Evolutionary conservation across 2,888 invertebrate genomes (phyloP), one percentile per base, ranked within the genome.

Genomic region (Conus canariensis): DNA sequence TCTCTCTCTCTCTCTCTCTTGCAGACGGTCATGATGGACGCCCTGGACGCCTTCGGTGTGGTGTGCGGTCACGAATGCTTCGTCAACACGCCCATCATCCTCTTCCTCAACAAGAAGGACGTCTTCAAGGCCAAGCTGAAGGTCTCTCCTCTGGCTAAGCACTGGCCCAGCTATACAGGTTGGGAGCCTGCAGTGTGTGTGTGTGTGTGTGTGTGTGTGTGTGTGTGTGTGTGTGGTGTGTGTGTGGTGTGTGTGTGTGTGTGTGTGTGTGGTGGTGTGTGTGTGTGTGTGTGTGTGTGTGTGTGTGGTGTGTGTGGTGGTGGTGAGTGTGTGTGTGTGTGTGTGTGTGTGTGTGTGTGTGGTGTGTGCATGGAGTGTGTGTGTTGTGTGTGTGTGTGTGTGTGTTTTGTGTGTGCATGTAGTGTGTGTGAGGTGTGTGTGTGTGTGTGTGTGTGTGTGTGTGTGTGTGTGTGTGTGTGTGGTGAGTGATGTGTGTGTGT

Each of bases 51-150:
- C 6, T 88, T 91, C 87, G 45, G 83, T 3, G 77, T 88, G n/a
- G 88, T 91, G 22, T 86, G 83, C 25, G 19, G 45, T 12, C 90
- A 90, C 59, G 67, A 67, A 1, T 88, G 90, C 12, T 91, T 91
- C 64, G 25, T n/a, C n/a, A n/a, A 16, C 19, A 80, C 90, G 7
- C 91, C 91, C 0, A 67, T 91, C 22, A 82, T 91, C 19, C 88
- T 91, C 14, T 91, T 91, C 83, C 91, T 91, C 74, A 91, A 91
- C 90, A 90, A 90, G 83, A 89, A 82, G 59, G 91, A 91, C 82
- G 74, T 89, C 60, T 91, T 91, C 77, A 88, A 86, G 60, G 87
- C 77, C 83, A 90, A 91, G 56, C 89, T 90, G 22, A 90, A 90
- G 77, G 90, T 89, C 45, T 86, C 90, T 5, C 90, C 91, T 0